Base-by-base conservation (phyloP, 2,888 invertebrate genomes). In the Brenthis daphne region DNA sequence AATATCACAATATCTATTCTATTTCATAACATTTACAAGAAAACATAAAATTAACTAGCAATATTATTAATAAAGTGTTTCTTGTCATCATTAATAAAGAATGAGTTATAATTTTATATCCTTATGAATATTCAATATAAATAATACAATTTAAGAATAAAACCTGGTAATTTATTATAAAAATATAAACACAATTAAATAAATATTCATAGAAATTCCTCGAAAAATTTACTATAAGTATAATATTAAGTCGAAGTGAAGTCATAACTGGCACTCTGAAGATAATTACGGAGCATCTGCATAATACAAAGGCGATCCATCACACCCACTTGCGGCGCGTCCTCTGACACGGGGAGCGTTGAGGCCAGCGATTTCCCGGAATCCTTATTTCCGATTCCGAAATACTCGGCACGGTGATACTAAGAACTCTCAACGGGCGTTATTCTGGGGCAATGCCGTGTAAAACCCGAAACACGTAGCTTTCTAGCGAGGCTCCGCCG, bases 371-470 rank as follows among this genome's bases (percentile, higher is more conserved):
- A 80, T 85, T 91, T 91, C 90, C 84, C 79, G 82, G 91, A 91
- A 91, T 86, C 86, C 85, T 86, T 87, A 87, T 90, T 89, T 91
- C 91, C 90, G 91, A 91, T 90, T 89, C 90, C 89, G 88, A 91
- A 91, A 90, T 87, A 90, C 88, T 80, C 85, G 83, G 79, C 82
- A 83, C 84, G 76, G 79, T 85, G 81, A 82, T 91, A 91, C 91
- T 83, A 84, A 87, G 90, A 91, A 90, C 85, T 88, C 84, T 85
- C 84, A 77, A 78, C 85, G 79, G 79, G 85, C 82, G 87, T 88
- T 90, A 90, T 90, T 90, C 89, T 87, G 90, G 88, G 89, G 86
- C 88, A 86, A 84, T 85, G 88, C 84, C 83, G 86, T 80, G 88
- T 89, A 83, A 86, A 86, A 88, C 86, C 79, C 88, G 85, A 88